These are phyloP conservation scores for Drosophila baimaii DNA, from an alignment of 1,140 invertebrate genomes.

Conservation along the genomic window DNA sequence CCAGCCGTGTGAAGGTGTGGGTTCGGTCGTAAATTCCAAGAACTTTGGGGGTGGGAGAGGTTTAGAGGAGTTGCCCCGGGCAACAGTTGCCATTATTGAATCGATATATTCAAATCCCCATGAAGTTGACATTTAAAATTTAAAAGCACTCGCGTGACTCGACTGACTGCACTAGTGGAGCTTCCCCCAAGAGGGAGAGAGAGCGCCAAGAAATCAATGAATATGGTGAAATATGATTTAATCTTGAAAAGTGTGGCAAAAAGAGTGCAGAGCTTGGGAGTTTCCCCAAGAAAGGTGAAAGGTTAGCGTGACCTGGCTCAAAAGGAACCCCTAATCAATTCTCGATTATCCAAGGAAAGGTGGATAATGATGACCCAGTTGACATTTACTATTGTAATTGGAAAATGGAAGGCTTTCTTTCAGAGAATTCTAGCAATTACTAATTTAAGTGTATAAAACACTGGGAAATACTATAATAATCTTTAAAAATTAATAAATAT, in stretches of 20 bases:
- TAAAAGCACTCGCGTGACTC: constrained; percentile 27
- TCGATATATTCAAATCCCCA: constrained; percentile 60
- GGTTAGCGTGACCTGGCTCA: constrained; percentile 10
- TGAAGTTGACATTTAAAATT: constrained; percentile 52
- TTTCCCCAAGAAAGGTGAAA: not conserved
- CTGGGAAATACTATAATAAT: too few relatives aligned
- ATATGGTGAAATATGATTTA: constrained; percentile 18
- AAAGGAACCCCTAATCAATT: constrained; percentile 17
- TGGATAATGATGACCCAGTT: not conserved
- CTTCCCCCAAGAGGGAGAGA: constrained; percentile 17
- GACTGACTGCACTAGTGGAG: constrained; percentile 21
- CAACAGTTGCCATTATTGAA: constrained; percentile 60
- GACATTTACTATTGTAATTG: not conserved
- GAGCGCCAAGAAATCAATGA: constrained; percentile 18
- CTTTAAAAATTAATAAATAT: not conserved
- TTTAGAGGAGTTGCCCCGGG: constrained; percentile 28
- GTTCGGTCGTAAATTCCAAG: constrained; percentile 40
- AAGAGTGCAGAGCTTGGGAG: not conserved
- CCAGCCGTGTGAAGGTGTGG: constrained; percentile 32
- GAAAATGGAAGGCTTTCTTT: not conserved
- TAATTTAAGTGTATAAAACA: too few relatives aligned
- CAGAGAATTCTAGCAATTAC: not conserved
- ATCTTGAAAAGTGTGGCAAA: not conserved
- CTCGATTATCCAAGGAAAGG: not conserved
- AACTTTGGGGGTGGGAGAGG: constrained; percentile 9